Conservation (phyloP, 2,888 invertebrate species). For the Panzeria rudis region DNA sequence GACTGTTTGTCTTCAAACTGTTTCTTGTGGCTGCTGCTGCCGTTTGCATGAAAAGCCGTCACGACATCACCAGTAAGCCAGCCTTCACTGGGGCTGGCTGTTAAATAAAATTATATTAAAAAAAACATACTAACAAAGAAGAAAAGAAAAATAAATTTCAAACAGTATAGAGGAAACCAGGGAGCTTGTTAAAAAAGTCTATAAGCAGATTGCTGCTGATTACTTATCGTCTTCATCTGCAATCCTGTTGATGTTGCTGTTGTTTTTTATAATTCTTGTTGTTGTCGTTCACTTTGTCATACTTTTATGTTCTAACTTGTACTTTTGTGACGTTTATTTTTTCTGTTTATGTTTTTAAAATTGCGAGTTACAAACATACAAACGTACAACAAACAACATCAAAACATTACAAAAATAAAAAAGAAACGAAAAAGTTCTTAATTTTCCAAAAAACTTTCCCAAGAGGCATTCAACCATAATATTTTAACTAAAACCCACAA, state of each 20-base stretch:
- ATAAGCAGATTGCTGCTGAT: conserved; percentile 67
- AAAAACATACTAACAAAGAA: neutral
- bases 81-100: conserved; percentile 27
- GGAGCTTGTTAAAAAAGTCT: conserved; percentile 54
- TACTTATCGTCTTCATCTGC: conserved; percentile 64
- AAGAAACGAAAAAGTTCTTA: conserved; percentile 56
- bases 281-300: conserved; percentile 45
- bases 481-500: conserved; percentile 66
- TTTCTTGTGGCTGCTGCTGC: conserved; percentile 36
- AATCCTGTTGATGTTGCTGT: conserved; percentile 15
- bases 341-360: conserved; percentile 25
- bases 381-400: conserved; percentile 5
- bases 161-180: conserved; percentile 38
- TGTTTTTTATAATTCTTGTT: conserved; percentile 19
- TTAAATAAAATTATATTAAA: conserved; percentile 57
- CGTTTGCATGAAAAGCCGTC: conserved; percentile 30
- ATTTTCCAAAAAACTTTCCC: conserved; percentile 64
- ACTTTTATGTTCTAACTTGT: conserved; percentile 30
- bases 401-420: conserved; percentile 25
- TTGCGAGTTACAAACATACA: conserved; percentile 33
- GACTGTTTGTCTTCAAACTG: conserved; percentile 59
- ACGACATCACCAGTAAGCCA: conserved; percentile 37
- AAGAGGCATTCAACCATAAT: conserved; percentile 67
- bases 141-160: neutral
- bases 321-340: conserved; percentile 11